Conservation (phyloP, 2,113 vertebrate species). For the Mesembrinibis cayennensis region DNA sequence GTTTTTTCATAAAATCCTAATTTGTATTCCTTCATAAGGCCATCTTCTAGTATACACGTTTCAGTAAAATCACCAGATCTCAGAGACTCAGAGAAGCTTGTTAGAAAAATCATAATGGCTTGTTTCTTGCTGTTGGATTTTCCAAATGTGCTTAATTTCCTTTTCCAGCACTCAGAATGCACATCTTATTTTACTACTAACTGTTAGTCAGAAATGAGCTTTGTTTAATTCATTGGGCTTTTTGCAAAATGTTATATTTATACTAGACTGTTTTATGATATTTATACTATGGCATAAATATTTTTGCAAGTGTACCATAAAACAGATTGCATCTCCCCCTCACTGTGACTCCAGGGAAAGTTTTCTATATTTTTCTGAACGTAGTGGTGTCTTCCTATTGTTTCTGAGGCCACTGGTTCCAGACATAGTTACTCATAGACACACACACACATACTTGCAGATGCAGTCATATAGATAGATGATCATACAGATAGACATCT, state of each 20-base stretch:
- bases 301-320: conserved; percentile 20
- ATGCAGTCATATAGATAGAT: neutral
- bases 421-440: neutral
- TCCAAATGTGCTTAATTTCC: neutral
- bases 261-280: conserved; percentile 14
- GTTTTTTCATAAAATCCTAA: neutral
- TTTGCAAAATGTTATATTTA: conserved; percentile 23
- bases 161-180: neutral
- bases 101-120: neutral
- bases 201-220: conserved; percentile 23
- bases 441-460: neutral
- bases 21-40: neutral
- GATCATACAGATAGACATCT: neutral
- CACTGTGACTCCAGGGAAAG: conserved; percentile 9
- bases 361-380: conserved; percentile 15
- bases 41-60: neutral
- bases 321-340: neutral
- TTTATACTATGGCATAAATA: conserved; percentile 40
- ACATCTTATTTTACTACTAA: neutral
- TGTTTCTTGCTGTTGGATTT: neutral
- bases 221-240: conserved; percentile 11
- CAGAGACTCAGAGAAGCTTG: neutral
- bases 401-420: neutral
- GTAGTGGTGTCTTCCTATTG: neutral
- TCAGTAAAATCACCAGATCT: neutral